Evolutionary conservation across 2,888 invertebrate genomes (phyloP), one percentile per base, ranked within the genome.

Genomic region (Zygaena filipendulae): DNA sequence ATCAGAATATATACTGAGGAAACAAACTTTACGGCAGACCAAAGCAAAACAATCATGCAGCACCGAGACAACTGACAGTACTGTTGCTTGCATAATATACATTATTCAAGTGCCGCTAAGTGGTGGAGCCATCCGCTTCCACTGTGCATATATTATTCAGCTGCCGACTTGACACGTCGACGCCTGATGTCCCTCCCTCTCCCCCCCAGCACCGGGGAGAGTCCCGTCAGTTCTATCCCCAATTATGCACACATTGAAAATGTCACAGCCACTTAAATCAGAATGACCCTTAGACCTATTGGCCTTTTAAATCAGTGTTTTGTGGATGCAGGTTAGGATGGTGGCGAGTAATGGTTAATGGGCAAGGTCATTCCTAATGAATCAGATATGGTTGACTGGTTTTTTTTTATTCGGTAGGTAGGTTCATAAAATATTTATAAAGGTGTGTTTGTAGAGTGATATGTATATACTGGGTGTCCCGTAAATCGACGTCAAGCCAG

Each of bases 221-320:
- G 52, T 38, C 51, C 55, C 49, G 72, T 75, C 79, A 75, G 61
- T 77, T 57, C 55, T 59, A 50, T 40, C 45, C 53, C 71, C 75
- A 79, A 79, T 79, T 79, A 79, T 77, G 72, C 75, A 72, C 56
- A 54, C 57, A 59, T 48, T 62, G 60, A 72, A 72, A n/a, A 71
- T 66, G 74, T 70, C 75, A 67, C 59, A 48, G 46, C 43, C 70
- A 69, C 70, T 75, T 68, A 69, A 58, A 47, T 42, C 43, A 36
- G 47, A 53, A 52, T 75, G 79, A 79, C 77, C 79, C 72, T 72
- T 62, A 75, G 56, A 77, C 77, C 77, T 60, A 77, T 68, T 77
- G 72, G 64, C 79, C 72, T 64, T 68, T 75, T 70, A 62, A 71
- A 62, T 62, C 47, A 44, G 57, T 55, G 44, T 58, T 58, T 58